Evolutionary conservation across 35 echinoderm and acorn worm genomes (phyloP), one percentile per base, ranked within the genome.

Genomic region (Chiridota heheva): DNA sequence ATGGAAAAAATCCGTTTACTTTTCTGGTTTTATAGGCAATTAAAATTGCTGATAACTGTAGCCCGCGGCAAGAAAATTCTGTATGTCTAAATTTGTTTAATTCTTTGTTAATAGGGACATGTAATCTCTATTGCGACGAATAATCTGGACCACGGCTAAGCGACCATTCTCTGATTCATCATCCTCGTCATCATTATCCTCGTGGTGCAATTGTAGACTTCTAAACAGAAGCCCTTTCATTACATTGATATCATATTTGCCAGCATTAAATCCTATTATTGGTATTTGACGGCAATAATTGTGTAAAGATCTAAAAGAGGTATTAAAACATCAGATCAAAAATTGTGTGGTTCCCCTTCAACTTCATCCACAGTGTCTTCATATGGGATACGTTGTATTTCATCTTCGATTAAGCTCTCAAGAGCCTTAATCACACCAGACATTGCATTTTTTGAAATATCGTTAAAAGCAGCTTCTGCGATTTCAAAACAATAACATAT

Each of bases 201-300:
- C 61, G 40, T 46, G 39, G 15, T 26, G 13, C 18, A 4, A 7
- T 32, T 63, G 13, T 58, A 82, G 34, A 28, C 18, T 31, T 18
- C 29, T n/a, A 18, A 68, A 82, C 33, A 82, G n/a, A 44, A 64
- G 44, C 22, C 27, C 35, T 40, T 68, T 82, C 6, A 82, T 82
- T 13, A 82, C 79, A 46, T 84, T 84, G 30, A 84, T 47, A 56
- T 84, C 81, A 44, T 86, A 86, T 34, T 63, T 78, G n/a, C 83
- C 71, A 1, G 49, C 39, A 64, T 86, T 86, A 33, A 86, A 86
- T 15, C 83, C 83, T 18, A 86, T 25, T 2, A 86, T 72, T 15
- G 83, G 71, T 4, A 86, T 45, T 78, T 86, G 73, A 17, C 37
- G 7, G 36, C 58, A 42, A 39, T 69, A 82, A 22, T 82, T 43